Conservation (phyloP, 2,888 invertebrate species). For the Hedychridium roseum region DNA sequence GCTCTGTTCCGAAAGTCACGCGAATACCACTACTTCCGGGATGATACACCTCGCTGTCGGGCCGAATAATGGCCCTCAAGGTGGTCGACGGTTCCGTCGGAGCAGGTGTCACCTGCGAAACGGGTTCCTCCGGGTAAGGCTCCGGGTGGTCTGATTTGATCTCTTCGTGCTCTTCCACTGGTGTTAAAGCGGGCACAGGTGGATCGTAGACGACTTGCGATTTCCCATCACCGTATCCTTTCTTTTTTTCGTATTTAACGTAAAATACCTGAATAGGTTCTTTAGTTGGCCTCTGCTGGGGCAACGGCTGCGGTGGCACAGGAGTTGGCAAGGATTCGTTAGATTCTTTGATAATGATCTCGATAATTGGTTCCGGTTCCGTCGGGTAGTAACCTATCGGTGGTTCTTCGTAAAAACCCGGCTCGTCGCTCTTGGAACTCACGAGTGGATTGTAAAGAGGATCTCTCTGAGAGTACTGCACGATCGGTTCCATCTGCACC, state of each 20-base stretch:
- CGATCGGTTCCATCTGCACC: conserved; percentile 82
- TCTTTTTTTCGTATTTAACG: conserved; percentile 86
- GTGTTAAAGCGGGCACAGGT: conserved; percentile 81
- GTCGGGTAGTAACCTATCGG: conserved; percentile 59
- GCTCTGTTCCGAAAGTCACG: conserved; percentile 80
- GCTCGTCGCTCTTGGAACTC: conserved; percentile 65
- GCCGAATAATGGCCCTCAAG: conserved; percentile 82
- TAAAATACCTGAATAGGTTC: conserved; percentile 92
- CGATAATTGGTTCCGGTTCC: conserved; percentile 89
- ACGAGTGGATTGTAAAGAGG: conserved; percentile 74
- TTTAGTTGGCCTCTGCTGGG: conserved; percentile 68
- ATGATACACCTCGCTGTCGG: conserved; percentile 85
- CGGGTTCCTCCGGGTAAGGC: conserved; percentile 68
- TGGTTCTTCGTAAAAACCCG: conserved; percentile 46
- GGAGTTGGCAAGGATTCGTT: conserved; percentile 80
- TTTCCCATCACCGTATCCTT: conserved; percentile 75
- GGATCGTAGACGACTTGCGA: conserved; percentile 81
- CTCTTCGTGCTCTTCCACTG: conserved; percentile 72
- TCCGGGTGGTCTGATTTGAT: conserved; percentile 50
- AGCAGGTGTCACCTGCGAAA: conserved; percentile 66
- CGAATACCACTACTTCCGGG: conserved; percentile 79
- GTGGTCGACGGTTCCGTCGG: conserved; percentile 77
- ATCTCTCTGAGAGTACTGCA: conserved; percentile 82
- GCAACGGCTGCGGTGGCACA: conserved; percentile 63
- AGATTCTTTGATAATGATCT: conserved; percentile 90